These are phyloP conservation scores for Rhinolophus sinicus DNA, from an alignment of 2,113 vertebrate species.

Conservation along the genomic window DNA sequence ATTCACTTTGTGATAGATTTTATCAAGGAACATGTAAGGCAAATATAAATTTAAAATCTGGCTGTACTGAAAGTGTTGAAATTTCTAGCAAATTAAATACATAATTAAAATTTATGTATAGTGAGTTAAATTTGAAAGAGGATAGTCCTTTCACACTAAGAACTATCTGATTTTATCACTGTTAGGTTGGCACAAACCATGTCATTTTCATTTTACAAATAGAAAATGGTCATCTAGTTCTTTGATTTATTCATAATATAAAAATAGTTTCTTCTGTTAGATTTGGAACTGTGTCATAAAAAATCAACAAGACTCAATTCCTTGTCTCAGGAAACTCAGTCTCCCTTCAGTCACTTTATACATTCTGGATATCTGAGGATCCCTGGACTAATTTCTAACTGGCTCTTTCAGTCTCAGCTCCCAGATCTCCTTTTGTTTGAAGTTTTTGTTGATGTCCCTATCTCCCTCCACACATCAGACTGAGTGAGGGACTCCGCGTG, in stretches of 20 bases:
- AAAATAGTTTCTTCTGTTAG: background rate
- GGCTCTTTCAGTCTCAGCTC: background rate
- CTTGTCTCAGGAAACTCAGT: background rate
- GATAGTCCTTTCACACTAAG: background rate
- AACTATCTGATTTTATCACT: background rate
- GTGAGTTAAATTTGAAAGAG: background rate
- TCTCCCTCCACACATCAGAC: background rate
- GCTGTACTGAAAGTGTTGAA: background rate
- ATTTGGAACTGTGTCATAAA: background rate
- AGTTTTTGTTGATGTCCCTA: background rate
- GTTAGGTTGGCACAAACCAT: background rate
- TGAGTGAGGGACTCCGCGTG: background rate
- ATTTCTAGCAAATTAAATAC: background rate
- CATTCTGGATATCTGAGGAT: background rate
- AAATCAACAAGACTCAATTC: background rate
- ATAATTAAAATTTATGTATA: background rate
- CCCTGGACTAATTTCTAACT: background rate
- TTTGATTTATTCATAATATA: background rate
- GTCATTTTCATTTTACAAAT: background rate
- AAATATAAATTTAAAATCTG: background rate
- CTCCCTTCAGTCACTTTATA: background rate
- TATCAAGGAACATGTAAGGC: background rate
- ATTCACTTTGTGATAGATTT: slow-evolving; percentile 1
- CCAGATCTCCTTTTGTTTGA: background rate
- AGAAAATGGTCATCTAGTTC: background rate